phyloP scores from a whole-genome alignment of 2,888 invertebrate genomes.

The Noctua comes region DNA sequence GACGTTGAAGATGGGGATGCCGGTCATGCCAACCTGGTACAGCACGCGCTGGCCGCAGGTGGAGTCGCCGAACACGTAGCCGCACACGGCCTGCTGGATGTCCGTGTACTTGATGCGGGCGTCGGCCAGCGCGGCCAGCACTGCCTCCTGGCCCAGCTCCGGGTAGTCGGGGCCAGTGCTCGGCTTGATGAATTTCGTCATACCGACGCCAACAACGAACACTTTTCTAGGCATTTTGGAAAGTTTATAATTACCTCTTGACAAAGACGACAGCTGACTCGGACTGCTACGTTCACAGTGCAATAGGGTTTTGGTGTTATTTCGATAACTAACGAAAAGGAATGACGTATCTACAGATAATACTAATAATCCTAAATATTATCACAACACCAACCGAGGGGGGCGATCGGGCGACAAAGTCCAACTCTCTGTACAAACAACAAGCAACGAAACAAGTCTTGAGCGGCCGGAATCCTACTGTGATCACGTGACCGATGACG shows the following conservation, averaged over 20 bases:
- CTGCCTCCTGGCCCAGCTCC: conserved; percentile 98
- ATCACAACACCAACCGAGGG: conserved; percentile 51
- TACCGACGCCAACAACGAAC: conserved; percentile 98
- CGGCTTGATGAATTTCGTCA: conserved; percentile 99
- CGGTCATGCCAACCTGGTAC: conserved; percentile 98
- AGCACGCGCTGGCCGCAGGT: conserved; percentile 98
- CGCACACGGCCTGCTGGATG: conserved; percentile 97
- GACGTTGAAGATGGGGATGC: conserved; percentile 99
- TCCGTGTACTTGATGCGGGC: conserved; percentile 94
- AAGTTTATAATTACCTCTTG: conserved; percentile 85
- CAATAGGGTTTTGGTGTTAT: conserved; percentile 59
- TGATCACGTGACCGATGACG: conserved; percentile 34
- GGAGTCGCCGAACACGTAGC: conserved; percentile 98
- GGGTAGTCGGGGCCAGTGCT: conserved; percentile 97
- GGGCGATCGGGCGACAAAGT: conserved; percentile 48
- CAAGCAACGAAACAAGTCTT: conserved; percentile 32
- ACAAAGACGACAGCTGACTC: conserved; percentile 76
- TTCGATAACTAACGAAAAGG: conserved; percentile 41
- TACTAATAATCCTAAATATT: conserved; percentile 44
- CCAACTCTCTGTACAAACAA: conserved; percentile 53
- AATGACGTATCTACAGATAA: conserved; percentile 59
- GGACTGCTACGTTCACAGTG: conserved; percentile 69
- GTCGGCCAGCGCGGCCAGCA: conserved; percentile 96
- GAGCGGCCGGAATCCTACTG: background rate
- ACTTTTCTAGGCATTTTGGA: conserved; percentile 91